Evolutionary conservation across 2,113 vertebrate species (phyloP).

Genomic region (Mungos mungo): DNA sequence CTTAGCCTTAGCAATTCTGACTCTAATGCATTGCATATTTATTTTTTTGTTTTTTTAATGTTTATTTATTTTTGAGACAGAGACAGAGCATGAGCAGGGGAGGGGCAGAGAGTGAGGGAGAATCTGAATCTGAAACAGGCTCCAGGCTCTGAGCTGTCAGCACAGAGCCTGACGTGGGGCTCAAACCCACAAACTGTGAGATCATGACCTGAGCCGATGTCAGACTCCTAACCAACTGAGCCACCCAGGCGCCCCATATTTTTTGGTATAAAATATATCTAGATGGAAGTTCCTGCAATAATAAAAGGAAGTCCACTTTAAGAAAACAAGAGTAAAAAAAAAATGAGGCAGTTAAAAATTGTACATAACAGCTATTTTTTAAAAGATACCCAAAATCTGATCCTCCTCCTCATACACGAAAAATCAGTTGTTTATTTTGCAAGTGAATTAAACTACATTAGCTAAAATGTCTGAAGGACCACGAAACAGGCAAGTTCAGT

Average conservation of each 20-base stretch:
- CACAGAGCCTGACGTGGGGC: no score
- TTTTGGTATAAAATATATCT: slow-evolving; percentile 20
- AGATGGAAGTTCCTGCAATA: background rate
- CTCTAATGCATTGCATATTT: background rate
- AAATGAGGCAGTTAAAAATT: background rate
- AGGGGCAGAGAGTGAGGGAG: no score
- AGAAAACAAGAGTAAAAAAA: background rate
- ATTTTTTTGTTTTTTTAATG: no score
- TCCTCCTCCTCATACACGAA: background rate
- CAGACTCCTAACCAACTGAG: no score
- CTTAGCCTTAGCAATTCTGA: background rate
- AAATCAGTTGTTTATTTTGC: slow-evolving; percentile 32
- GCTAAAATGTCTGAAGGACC: slow-evolving; percentile 26
- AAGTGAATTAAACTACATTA: slow-evolving; percentile 54
- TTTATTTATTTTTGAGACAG: no score
- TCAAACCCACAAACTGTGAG: no score
- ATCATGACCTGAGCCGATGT: no score
- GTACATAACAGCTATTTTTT: slow-evolving; percentile 58
- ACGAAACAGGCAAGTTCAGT: slow-evolving; percentile 45
- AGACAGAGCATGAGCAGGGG: no score
- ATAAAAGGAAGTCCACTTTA: background rate
- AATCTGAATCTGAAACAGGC: no score
- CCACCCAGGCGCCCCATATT: background rate
- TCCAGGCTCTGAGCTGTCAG: no score
- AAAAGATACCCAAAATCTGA: slow-evolving; percentile 52